Base-by-base conservation (phyloP, 2,113 vertebrate genomes). In the Callorhinus ursinus region DNA sequence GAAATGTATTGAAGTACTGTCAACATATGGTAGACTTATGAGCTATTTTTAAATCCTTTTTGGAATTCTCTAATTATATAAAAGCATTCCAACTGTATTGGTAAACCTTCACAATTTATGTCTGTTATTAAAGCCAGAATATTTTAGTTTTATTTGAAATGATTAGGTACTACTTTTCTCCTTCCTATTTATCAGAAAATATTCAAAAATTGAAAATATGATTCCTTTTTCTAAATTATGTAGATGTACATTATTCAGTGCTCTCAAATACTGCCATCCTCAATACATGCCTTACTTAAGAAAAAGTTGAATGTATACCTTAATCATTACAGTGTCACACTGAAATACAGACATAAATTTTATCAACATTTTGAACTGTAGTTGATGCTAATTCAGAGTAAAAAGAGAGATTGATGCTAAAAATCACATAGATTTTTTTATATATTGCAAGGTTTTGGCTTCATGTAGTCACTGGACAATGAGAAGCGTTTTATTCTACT, bases 51-150 rank as follows among this genome's bases (percentile, higher is more conserved):
- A 97, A 96, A 81, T 72, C 81, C 36, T 97, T 95, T 96, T 95
- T 91, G 88, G 84, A 98, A 97, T 97, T 98, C 86, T 95, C 69
- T 97, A 92, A 96, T 97, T 93, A 97, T 39, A 94, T 97, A 96
- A 97, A 97, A 97, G 84, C 94, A 88, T 85, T 96, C 87, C 92
- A 88, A 90, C 16, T 95, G 76, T 63, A 88, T 16, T 97, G 93
- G 76, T 97, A 98, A 97, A 96, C 16, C 55, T 97, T 93, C 49
- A 94, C 77, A 96, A 97, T 96, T 88, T 83, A 95, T 96, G 93
- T 69, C 65, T 97, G 28, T 24, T 96, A 97, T 95, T 97, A 98
- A 96, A 97, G 13, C 28, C 33, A 65, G 93, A 97, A 96, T 31
- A 90, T 84, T 49, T 74, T 69, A 49, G 65, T 76, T 94, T 82